Percentiles rank a stretch among this genome's conserved stretches.
phyloP scores from a whole-genome alignment of 2,113 vertebrate genomes.

The Pholis gunnellus region DNA sequence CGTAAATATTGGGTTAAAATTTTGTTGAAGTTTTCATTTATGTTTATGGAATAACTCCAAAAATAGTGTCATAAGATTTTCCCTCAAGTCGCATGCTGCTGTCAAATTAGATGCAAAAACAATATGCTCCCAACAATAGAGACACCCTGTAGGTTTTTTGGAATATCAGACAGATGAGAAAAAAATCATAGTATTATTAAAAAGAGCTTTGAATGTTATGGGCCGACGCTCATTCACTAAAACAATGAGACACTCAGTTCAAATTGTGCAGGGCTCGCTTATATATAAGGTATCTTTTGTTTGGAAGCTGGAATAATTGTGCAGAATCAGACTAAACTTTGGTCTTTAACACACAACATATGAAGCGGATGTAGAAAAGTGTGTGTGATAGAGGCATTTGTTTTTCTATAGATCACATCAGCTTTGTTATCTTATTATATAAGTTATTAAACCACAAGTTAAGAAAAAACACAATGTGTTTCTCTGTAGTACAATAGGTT shows the following conservation, averaged over 20 bases:
- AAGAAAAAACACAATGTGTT: not conserved
- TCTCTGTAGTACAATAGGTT: not conserved
- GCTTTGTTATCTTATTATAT: too few species aligned
- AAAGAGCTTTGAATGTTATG: not conserved
- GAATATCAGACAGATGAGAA: not conserved
- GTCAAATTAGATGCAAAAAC: not conserved
- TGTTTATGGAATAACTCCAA: not conserved
- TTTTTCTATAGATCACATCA: not conserved
- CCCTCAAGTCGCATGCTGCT: not conserved
- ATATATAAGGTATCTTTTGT: not conserved
- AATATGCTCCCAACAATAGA: not conserved
- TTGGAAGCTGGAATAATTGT: not conserved
- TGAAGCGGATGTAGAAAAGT: not conserved
- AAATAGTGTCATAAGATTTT: not conserved
- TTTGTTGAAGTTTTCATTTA: not conserved
- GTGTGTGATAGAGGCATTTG: not conserved
- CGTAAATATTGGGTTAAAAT: not conserved
- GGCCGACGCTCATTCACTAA: not conserved
- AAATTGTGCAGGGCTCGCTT: not conserved
- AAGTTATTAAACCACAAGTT: not conserved
- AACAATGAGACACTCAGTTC: not conserved
- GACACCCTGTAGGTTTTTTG: not conserved
- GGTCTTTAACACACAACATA: not conserved
- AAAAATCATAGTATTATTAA: not conserved
- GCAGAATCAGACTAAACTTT: not conserved